phyloP scores from a whole-genome alignment of 30 jellyfish, hydroid and myxozoan species.

The Turritopsis rubra region DNA sequence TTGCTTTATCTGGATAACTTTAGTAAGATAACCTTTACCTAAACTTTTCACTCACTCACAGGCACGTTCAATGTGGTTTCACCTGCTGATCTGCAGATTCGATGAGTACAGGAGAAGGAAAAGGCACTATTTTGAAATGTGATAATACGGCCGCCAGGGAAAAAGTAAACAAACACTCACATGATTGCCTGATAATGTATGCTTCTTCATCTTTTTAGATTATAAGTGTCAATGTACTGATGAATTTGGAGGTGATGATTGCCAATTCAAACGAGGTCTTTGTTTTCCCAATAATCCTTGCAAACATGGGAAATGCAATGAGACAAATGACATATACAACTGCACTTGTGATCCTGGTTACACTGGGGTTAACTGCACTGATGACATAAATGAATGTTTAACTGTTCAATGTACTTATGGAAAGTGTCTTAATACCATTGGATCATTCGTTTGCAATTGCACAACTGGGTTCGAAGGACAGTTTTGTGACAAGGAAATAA shows the following conservation, averaged over 20 bases:
- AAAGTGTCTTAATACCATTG: constrained; percentile 59
- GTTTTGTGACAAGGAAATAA: constrained; percentile 51
- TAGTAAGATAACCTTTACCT: no score
- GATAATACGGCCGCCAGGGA: no score
- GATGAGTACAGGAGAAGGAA: no score
- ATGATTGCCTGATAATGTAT: no score
- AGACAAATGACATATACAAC: constrained; percentile 61
- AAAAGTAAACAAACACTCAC: no score
- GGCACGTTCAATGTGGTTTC: no score
- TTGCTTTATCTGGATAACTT: no score
- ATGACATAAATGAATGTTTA: constrained; percentile 31
- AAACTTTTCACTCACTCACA: no score
- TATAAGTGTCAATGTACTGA: constrained; percentile 23
- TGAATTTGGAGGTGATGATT: constrained; percentile 17
- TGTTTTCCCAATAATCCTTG: constrained; percentile 51
- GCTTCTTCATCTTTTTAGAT: constrained; percentile 2
- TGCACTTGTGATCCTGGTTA: constrained; percentile 42
- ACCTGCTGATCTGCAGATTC: no score
- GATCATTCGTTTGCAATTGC: constrained; percentile 58
- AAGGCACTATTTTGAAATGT: no score
- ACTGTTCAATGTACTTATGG: constrained; percentile 61
- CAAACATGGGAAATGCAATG: constrained; percentile 70
- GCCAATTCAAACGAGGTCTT: constrained; percentile 3
- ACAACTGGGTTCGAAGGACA: constrained; percentile 83
- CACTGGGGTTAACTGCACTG: constrained; percentile 20